These are phyloP conservation scores for Amphiura filiformis DNA, from an alignment of 35 echinoderm and acorn worm species.

Conservation along the genomic window DNA sequence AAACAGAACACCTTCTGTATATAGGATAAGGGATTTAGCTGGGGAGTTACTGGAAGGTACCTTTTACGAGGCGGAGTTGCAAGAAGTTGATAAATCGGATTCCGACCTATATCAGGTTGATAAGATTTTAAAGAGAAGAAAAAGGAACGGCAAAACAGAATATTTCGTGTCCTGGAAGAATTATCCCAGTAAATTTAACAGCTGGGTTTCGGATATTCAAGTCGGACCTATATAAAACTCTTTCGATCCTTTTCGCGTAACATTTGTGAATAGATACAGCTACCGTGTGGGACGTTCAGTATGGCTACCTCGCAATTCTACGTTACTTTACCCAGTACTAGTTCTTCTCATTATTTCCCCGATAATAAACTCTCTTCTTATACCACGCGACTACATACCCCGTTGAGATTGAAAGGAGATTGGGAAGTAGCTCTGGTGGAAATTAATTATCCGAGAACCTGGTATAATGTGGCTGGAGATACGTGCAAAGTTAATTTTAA, in stretches of 20 bases:
- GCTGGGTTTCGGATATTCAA: slow-evolving; percentile 35
- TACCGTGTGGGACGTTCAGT: background rate
- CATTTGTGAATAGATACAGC: no score
- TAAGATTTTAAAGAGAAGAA: slow-evolving; percentile 18
- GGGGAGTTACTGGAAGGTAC: slow-evolving; percentile 39
- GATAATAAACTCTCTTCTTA: slow-evolving; percentile 24
- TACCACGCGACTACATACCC: slow-evolving; percentile 7
- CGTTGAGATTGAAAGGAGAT: slow-evolving; percentile 29
- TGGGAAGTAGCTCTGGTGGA: slow-evolving; percentile 60
- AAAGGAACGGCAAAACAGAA: slow-evolving; percentile 42
- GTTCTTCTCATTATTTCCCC: slow-evolving; percentile 21
- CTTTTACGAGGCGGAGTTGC: slow-evolving; percentile 49
- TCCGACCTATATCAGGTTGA: slow-evolving; percentile 10
- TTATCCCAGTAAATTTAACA: slow-evolving; percentile 36
- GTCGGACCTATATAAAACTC: background rate
- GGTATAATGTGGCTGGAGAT: slow-evolving; percentile 45
- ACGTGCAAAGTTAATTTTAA: slow-evolving; percentile 17
- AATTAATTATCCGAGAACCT: slow-evolving; percentile 42
- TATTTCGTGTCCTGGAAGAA: slow-evolving; percentile 62
- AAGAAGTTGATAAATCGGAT: slow-evolving; percentile 36
- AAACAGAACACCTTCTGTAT: background rate
- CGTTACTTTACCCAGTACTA: slow-evolving; percentile 53
- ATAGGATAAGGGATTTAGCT: slow-evolving; percentile 48
- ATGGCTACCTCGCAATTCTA: slow-evolving; percentile 40
- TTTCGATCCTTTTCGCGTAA: background rate